These are phyloP conservation scores for Prolemur simus DNA, from an alignment of 2,113 vertebrate species.

Conservation along the genomic window DNA sequence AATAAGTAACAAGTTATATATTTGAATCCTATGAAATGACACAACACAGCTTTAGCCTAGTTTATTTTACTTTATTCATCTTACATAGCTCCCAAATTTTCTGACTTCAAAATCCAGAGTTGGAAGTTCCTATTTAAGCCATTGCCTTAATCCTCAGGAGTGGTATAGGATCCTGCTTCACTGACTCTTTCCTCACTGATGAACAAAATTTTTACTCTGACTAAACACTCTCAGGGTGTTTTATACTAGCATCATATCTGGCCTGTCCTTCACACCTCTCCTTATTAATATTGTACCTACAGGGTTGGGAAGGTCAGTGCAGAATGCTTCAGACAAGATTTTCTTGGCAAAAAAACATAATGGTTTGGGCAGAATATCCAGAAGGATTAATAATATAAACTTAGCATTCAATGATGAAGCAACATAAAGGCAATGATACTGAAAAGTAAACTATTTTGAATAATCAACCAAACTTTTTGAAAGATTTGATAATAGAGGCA, in stretches of 20 bases:
- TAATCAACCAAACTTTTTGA: background rate
- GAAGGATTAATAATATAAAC: background rate
- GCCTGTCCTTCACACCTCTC: background rate
- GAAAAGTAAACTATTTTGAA: background rate
- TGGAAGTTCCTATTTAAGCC: background rate
- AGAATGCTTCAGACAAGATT: background rate
- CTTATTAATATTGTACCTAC: background rate
- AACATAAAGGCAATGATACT: background rate
- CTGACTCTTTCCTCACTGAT: background rate
- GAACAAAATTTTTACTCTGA: background rate
- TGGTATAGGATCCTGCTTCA: background rate
- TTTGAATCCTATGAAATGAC: background rate
- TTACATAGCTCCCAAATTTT: background rate
- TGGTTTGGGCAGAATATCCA: background rate
- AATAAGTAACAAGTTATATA: background rate
- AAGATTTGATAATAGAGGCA: background rate
- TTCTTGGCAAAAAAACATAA: background rate
- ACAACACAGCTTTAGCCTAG: background rate
- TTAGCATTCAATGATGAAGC: background rate
- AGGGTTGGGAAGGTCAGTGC: background rate
- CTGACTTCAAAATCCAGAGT: background rate
- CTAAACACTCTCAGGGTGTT: background rate
- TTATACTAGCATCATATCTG: background rate
- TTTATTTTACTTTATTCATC: background rate
- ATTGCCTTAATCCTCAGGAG: background rate